These are phyloP conservation scores for Pseudeuparius sepicola DNA, from an alignment of 2,888 invertebrate genomes.

Conservation along the genomic window DNA sequence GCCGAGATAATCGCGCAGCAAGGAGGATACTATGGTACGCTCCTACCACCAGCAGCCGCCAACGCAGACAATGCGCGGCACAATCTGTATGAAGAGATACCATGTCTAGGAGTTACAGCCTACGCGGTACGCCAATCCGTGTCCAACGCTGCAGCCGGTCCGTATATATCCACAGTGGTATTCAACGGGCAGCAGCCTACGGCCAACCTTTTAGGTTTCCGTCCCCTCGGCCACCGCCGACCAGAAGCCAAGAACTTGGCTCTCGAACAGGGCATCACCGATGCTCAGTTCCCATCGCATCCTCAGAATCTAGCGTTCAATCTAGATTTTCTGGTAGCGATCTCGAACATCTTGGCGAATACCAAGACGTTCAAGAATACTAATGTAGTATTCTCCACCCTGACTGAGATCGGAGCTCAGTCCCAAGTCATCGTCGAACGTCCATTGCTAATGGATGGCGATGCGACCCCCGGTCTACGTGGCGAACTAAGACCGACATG, in stretches of 20 bases:
- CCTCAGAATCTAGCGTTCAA: constrained; percentile 6
- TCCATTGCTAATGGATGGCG: background rate
- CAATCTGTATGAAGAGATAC: constrained; percentile 15
- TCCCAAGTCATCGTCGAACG: background rate
- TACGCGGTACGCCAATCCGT: constrained; percentile 14
- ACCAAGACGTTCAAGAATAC: constrained; percentile 14
- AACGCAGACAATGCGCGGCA: constrained; percentile 7
- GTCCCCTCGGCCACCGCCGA: background rate
- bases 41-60: too few relatives aligned
- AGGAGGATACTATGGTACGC: constrained; percentile 4
- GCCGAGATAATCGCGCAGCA: background rate
- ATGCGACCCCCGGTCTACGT: background rate
- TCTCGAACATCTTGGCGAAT: constrained; percentile 9
- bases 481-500: constrained; percentile 2
- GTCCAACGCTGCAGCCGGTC: constrained; percentile 2
- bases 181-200: background rate
- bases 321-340: constrained; percentile 7
- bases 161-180: background rate
- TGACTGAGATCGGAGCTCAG: constrained; percentile 14
- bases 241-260: constrained; percentile 4
- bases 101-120: constrained; percentile 16
- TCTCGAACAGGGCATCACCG: constrained; percentile 5
- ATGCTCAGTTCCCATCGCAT: constrained; percentile 4
- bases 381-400: constrained; percentile 3
- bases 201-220: background rate